Conservation (phyloP, 2,888 invertebrate species). For the Corbicula japonica region DNA sequence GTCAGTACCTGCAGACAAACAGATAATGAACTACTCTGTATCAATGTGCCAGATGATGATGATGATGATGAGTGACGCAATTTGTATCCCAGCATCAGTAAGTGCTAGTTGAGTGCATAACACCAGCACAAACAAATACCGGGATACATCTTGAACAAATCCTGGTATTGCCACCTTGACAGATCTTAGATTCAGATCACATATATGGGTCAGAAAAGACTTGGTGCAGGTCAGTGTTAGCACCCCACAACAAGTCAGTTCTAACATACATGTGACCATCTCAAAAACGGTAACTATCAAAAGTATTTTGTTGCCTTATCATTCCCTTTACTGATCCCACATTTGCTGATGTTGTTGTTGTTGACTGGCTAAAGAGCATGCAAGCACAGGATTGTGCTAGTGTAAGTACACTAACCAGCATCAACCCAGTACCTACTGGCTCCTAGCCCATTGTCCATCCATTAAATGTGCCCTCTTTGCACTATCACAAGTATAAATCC, state of each 20-base stretch:
- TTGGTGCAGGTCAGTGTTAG: slow-evolving; percentile 60
- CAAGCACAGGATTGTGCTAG: slow-evolving; percentile 67
- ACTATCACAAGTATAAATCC: too few relatives aligned
- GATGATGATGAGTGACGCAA: too few relatives aligned
- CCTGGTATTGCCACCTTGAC: background rate
- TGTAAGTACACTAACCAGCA: slow-evolving; percentile 28
- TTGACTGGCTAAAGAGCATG: slow-evolving; percentile 1
- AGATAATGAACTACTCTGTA: too few relatives aligned
- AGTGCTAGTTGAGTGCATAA: slow-evolving; percentile 53
- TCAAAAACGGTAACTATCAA: too few relatives aligned
- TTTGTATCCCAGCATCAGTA: slow-evolving; percentile 61
- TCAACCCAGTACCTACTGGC: slow-evolving; percentile 53
- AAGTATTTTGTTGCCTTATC: too few relatives aligned
- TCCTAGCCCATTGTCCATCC: too few relatives aligned
- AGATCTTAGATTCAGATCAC: background rate
- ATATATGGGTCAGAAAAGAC: slow-evolving; percentile 56
- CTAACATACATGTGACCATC: slow-evolving; percentile 37
- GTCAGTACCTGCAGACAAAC: slow-evolving; percentile 43
- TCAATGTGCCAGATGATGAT: too few relatives aligned
- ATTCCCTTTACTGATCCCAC: too few relatives aligned
- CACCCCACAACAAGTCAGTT: slow-evolving; percentile 49
- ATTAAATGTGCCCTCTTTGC: too few relatives aligned
- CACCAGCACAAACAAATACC: slow-evolving; percentile 46
- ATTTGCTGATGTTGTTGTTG: background rate
- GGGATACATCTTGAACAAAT: slow-evolving; percentile 9